These are phyloP conservation scores for Gymnoscelis rufifasciata DNA, from an alignment of 2,888 invertebrate genomes.

Conservation along the genomic window DNA sequence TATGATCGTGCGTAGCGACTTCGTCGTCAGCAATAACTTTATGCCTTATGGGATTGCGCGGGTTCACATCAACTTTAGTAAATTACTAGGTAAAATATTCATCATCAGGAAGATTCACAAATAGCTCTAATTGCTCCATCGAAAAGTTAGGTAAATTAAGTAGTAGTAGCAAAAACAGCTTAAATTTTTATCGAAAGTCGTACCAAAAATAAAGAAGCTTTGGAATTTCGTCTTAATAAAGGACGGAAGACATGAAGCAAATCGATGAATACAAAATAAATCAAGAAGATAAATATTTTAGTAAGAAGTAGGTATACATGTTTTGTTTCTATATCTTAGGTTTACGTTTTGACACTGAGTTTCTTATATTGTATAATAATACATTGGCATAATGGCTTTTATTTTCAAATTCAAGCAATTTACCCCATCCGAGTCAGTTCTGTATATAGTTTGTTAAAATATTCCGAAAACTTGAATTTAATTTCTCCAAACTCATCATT, in stretches of 20 bases:
- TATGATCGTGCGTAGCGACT: background rate
- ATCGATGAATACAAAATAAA: conserved; percentile 41
- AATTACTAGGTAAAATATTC: conserved; percentile 45
- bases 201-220: conserved; percentile 36
- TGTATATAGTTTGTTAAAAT: conserved; percentile 33
- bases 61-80: conserved; percentile 50
- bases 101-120: conserved; percentile 29
- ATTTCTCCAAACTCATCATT: conserved; percentile 31
- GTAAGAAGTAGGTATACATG: conserved; percentile 43
- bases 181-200: conserved; percentile 27
- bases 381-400: conserved; percentile 41
- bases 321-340: conserved; percentile 59
- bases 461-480: conserved; percentile 27
- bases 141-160: conserved; percentile 34
- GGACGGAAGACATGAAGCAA: conserved; percentile 77
- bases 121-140: conserved; percentile 44
- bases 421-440: conserved; percentile 48
- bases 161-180: conserved; percentile 34
- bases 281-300: conserved; percentile 47
- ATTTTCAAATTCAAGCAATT: conserved; percentile 45
- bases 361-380: conserved; percentile 41
- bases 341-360: conserved; percentile 72
- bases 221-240: conserved; percentile 51
- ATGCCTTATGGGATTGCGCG: conserved; percentile 17
- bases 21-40: background rate